Percentiles rank a stretch among this genome's conserved stretches.
Conservation (phyloP, 64 coral and sea anemone genomes). For the Actinia equina region DNA sequence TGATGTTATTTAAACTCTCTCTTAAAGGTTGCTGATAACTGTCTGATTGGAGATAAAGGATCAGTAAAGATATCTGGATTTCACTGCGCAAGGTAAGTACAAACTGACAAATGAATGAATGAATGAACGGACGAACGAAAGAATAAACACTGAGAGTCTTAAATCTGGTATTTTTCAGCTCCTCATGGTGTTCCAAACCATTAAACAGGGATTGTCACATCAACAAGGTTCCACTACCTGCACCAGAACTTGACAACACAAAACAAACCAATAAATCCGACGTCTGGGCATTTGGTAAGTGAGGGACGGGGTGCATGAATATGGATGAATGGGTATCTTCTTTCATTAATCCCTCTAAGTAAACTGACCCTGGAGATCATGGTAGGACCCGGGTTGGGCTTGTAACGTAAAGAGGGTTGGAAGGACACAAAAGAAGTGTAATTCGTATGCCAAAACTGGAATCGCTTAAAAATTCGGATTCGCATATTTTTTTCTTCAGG, state of each 20-base stretch:
- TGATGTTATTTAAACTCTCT: neutral
- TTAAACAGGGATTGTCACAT: slow-evolving; percentile 31
- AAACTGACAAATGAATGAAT: no score
- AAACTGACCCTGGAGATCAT: no score
- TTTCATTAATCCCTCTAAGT: no score
- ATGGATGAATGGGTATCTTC: no score
- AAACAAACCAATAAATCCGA: slow-evolving; percentile 15
- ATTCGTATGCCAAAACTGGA: no score
- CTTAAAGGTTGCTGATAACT: slow-evolving; percentile 74
- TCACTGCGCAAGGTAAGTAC: slow-evolving; percentile 77
- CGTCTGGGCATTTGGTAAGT: slow-evolving; percentile 56
- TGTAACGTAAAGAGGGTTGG: no score
- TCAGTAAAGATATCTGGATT: slow-evolving; percentile 74
- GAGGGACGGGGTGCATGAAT: neutral
- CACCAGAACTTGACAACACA: slow-evolving; percentile 18
- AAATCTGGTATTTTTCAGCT: neutral
- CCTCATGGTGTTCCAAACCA: slow-evolving; percentile 8
- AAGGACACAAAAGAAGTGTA: no score
- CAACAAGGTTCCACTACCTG: slow-evolving; percentile 38
- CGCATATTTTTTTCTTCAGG: slow-evolving; percentile 10
- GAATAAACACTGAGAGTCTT: no score
- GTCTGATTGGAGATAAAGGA: slow-evolving; percentile 67
- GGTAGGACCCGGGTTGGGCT: no score
- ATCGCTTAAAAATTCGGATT: neutral
- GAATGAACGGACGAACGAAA: neutral